Conservation (phyloP, 2,888 invertebrate species). For the Lamproptera curius region DNA sequence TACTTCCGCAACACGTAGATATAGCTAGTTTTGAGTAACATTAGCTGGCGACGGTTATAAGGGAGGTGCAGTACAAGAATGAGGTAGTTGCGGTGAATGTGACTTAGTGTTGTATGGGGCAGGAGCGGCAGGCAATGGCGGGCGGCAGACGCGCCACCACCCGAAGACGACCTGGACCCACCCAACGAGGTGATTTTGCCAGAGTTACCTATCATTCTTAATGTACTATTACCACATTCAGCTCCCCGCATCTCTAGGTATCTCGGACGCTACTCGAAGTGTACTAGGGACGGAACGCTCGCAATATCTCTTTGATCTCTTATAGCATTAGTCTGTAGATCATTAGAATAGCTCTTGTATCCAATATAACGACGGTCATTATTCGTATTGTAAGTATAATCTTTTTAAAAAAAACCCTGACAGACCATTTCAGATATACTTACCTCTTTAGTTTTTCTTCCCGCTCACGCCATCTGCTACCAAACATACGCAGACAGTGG, state of each 20-base stretch:
- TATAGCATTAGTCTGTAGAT: slow-evolving; percentile 20
- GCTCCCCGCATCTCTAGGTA: slow-evolving; percentile 56
- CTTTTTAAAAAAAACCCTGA: not conserved
- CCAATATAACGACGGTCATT: no score
- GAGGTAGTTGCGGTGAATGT: slow-evolving; percentile 39
- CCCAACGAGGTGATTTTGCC: slow-evolving; percentile 77
- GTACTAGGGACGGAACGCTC: slow-evolving; percentile 28
- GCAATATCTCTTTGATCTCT: slow-evolving; percentile 18
- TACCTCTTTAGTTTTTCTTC: slow-evolving; percentile 8
- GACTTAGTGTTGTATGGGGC: slow-evolving; percentile 60
- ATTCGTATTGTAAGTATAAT: not conserved
- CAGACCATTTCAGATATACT: not conserved
- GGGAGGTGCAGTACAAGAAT: slow-evolving; percentile 22
- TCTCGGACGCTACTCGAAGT: slow-evolving; percentile 62
- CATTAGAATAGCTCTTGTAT: slow-evolving; percentile 20
- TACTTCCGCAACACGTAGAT: no score
- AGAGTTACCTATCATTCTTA: slow-evolving; percentile 71
- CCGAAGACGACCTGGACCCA: slow-evolving; percentile 69
- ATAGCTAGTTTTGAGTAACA: no score
- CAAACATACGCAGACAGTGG: slow-evolving; percentile 40
- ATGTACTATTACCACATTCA: slow-evolving; percentile 55
- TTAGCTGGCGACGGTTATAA: no score
- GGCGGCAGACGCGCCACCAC: slow-evolving; percentile 58
- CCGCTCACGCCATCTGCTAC: slow-evolving; percentile 8
- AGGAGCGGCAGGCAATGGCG: slow-evolving; percentile 73